Conservation (phyloP, 2,797 vertebrate species). For the Cyclura pinguis region DNA sequence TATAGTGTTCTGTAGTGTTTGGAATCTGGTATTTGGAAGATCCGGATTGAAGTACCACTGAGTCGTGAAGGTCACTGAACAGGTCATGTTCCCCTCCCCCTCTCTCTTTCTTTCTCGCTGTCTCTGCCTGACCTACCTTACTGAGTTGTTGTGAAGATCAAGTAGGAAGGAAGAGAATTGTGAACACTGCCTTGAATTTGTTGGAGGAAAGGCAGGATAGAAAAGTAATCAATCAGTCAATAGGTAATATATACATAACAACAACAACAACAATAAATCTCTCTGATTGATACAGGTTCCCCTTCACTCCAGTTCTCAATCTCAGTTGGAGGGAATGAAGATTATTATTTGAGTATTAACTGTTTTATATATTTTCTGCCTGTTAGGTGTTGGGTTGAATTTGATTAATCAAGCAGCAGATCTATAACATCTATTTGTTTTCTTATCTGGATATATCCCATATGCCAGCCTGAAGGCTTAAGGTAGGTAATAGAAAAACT, state of each 20-base stretch:
- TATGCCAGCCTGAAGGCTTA: neutral
- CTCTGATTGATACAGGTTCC: neutral
- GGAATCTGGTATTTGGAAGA: neutral
- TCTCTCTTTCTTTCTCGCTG: too few relatives aligned
- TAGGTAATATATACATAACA: neutral
- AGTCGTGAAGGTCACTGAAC: too few relatives aligned
- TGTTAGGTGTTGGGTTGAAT: neutral
- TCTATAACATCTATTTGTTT: neutral
- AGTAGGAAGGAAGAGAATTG: neutral
- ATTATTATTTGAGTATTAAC: neutral
- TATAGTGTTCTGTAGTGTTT: neutral
- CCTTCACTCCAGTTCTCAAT: neutral
- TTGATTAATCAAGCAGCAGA: neutral
- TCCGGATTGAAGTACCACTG: neutral
- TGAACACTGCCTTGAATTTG: neutral
- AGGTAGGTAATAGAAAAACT: neutral
- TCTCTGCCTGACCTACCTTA: neutral
- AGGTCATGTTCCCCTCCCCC: neutral
- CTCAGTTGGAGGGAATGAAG: neutral
- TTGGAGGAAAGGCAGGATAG: neutral
- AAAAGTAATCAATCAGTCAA: neutral
- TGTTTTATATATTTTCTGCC: neutral
- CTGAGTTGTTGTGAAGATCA: neutral
- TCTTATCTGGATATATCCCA: neutral
- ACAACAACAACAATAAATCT: neutral